These are phyloP conservation scores for Poecilia wingei DNA, from an alignment of 2,797 vertebrate species.

Conservation along the genomic window DNA sequence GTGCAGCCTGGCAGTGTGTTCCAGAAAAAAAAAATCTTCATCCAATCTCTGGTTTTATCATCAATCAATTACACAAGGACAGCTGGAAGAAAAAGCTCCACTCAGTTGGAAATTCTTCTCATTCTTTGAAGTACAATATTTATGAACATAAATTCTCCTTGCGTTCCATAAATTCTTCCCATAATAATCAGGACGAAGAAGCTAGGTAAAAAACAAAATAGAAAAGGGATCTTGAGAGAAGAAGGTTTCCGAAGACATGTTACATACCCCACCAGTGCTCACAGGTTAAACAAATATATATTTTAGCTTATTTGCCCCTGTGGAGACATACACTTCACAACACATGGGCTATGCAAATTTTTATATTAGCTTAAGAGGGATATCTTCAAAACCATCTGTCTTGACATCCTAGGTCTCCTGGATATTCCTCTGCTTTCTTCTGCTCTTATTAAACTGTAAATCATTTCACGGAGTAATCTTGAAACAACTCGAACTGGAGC, in stretches of 20 bases:
- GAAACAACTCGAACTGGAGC: slow-evolving; percentile 62
- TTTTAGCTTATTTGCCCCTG: slow-evolving; percentile 58
- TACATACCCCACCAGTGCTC: slow-evolving; percentile 53
- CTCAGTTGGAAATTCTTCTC: slow-evolving; percentile 25
- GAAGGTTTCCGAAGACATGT: slow-evolving; percentile 52
- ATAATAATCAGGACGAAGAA: slow-evolving; percentile 57
- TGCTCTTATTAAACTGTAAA: slow-evolving; percentile 81
- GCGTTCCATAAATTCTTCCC: slow-evolving; percentile 42
- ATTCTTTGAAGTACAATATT: slow-evolving; percentile 21
- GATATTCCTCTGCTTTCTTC: slow-evolving; percentile 62
- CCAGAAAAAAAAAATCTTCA: slow-evolving; percentile 27
- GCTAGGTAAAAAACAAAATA: slow-evolving; percentile 8
- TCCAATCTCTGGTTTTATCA: slow-evolving; percentile 36
- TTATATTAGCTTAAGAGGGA: slow-evolving; percentile 62
- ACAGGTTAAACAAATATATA: slow-evolving; percentile 57
- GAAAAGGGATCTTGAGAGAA: slow-evolving; percentile 55
- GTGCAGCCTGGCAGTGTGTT: slow-evolving; percentile 32
- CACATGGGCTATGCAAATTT: slow-evolving; percentile 67
- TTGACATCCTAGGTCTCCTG: slow-evolving; percentile 65
- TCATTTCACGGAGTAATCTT: slow-evolving; percentile 60
- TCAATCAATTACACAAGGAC: slow-evolving; percentile 52
- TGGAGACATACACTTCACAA: slow-evolving; percentile 45
- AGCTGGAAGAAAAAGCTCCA: slow-evolving; percentile 39
- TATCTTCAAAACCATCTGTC: slow-evolving; percentile 65
- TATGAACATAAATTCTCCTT: slow-evolving; percentile 42